Evolutionary conservation across 2,797 vertebrate species (phyloP).

Genomic region (Balearica regulorum): DNA sequence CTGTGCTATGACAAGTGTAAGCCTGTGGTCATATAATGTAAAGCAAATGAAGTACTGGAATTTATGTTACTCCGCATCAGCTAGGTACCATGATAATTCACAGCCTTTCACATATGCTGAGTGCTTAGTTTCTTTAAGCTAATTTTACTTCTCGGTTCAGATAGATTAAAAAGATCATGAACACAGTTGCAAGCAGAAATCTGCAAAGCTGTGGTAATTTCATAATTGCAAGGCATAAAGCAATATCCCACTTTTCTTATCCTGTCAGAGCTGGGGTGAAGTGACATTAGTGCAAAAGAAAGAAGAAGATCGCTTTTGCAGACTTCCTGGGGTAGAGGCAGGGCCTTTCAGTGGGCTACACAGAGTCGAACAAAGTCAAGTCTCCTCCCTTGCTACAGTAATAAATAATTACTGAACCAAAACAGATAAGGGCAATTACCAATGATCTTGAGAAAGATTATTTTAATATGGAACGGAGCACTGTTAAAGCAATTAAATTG

Average conservation of each 20-base stretch:
- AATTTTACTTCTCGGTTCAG: background rate
- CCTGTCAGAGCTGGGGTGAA: background rate
- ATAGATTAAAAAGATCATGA: background rate
- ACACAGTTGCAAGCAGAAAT: background rate
- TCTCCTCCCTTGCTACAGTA: background rate
- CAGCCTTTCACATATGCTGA: background rate
- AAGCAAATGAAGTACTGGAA: background rate
- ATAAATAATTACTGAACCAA: constrained; percentile 1
- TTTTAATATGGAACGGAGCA: background rate
- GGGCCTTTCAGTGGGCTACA: background rate
- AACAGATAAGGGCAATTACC: background rate
- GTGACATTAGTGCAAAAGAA: background rate
- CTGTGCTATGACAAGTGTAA: background rate
- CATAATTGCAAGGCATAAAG: background rate
- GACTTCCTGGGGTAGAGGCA: background rate
- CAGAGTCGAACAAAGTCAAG: background rate
- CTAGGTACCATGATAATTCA: background rate
- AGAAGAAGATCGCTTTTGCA: background rate
- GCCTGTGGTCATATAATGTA: background rate
- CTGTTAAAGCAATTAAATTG: background rate
- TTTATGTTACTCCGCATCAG: background rate
- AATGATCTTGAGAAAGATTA: background rate
- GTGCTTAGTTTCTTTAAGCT: background rate
- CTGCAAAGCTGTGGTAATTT: background rate
- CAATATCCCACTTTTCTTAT: background rate